Conservation (phyloP, 2,888 invertebrate genomes). For the Laothoe populi region DNA sequence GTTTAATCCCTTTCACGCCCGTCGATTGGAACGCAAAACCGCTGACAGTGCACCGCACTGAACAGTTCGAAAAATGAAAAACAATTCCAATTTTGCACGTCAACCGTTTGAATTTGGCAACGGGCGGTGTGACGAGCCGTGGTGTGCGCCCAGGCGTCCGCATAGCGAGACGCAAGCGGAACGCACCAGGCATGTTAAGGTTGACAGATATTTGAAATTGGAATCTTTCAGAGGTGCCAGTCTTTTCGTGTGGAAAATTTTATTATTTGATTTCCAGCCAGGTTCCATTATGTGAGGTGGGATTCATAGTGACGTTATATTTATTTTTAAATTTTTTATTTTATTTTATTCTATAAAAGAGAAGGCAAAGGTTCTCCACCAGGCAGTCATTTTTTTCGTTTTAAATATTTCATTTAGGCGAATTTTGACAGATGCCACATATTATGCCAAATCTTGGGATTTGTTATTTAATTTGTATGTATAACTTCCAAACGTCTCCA, state of each 20-base stretch:
- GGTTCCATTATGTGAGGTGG: neutral
- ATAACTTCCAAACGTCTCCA: too few species aligned
- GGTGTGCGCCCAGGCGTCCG: slow-evolving; percentile 47
- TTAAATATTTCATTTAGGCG: neutral
- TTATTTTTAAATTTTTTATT: neutral
- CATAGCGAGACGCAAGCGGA: slow-evolving; percentile 48
- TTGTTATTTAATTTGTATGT: neutral
- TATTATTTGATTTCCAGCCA: slow-evolving; percentile 16
- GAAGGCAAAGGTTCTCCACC: too few species aligned
- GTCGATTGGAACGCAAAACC: slow-evolving; percentile 56
- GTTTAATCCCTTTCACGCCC: slow-evolving; percentile 46
- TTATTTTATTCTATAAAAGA: too few species aligned
- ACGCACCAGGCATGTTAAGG: slow-evolving; percentile 59
- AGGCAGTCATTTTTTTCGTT: too few species aligned
- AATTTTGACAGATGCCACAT: neutral
- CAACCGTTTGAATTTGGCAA: slow-evolving; percentile 77
- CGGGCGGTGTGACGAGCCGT: slow-evolving; percentile 59
- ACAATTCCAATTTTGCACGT: slow-evolving; percentile 80
- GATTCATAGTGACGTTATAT: neutral
- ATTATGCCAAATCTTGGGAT: neutral
- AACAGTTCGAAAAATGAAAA: slow-evolving; percentile 75
- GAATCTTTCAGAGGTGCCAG: slow-evolving; percentile 36
- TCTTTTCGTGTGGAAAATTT: slow-evolving; percentile 19
- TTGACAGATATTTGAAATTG: slow-evolving; percentile 37
- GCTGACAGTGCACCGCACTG: slow-evolving; percentile 66